phyloP scores from a whole-genome alignment of 2,113 vertebrate genomes.

The Coptodon rendalli region DNA sequence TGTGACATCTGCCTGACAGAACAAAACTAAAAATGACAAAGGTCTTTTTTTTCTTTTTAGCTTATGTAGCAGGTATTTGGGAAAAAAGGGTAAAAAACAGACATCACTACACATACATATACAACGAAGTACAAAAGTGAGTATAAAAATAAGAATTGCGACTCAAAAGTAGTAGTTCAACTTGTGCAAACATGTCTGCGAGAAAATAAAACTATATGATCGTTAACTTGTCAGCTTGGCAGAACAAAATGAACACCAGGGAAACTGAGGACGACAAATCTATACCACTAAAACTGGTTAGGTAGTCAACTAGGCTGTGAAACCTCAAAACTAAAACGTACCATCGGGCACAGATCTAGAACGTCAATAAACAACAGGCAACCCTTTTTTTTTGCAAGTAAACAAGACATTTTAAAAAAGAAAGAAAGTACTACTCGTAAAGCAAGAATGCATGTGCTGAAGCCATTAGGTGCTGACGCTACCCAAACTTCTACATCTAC shows the following conservation, averaged over 20 bases:
- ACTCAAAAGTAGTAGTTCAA: slow-evolving; percentile 53
- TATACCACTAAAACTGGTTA: slow-evolving; percentile 61
- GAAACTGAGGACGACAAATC: slow-evolving; percentile 20
- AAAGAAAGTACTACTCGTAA: background rate
- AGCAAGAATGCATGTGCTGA: slow-evolving; percentile 38
- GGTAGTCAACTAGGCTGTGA: slow-evolving; percentile 53
- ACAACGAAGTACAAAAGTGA: slow-evolving; percentile 53
- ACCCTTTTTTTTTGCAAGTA: background rate
- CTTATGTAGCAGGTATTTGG: slow-evolving; percentile 59
- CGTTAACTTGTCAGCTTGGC: slow-evolving; percentile 47
- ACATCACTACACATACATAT: slow-evolving; percentile 40
- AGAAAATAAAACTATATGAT: slow-evolving; percentile 47
- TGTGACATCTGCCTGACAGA: slow-evolving; percentile 27
- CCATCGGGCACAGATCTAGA: slow-evolving; percentile 10
- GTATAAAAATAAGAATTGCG: slow-evolving; percentile 57
- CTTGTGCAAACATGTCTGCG: slow-evolving; percentile 66
- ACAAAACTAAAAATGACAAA: slow-evolving; percentile 42
- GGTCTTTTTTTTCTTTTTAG: slow-evolving; percentile 7
- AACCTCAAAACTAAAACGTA: slow-evolving; percentile 37
- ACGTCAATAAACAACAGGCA: background rate
- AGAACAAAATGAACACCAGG: slow-evolving; percentile 7
- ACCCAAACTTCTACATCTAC: slow-evolving; percentile 7
- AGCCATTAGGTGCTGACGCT: slow-evolving; percentile 5
- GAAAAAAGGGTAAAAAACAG: slow-evolving; percentile 34
- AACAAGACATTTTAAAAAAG: background rate